phyloP scores from a whole-genome alignment of 2,888 invertebrate species.

The Apodemia hepburni region DNA sequence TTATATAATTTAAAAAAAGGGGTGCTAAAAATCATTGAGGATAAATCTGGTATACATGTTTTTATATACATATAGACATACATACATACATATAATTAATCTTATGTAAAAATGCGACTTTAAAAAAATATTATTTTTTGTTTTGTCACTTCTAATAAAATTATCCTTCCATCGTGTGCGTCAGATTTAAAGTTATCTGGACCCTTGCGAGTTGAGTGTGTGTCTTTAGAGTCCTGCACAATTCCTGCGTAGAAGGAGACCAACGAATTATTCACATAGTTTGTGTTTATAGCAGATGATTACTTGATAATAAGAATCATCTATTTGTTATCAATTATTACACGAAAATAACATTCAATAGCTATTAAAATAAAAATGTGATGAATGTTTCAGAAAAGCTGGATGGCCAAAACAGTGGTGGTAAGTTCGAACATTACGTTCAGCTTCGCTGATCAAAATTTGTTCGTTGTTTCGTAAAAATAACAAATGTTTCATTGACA shows the following conservation, averaged over 20 bases:
- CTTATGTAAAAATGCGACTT: too few relatives aligned
- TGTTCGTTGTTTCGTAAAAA: conserved; percentile 24
- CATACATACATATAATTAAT: too few relatives aligned
- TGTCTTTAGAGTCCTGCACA: neutral
- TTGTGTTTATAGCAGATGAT: neutral
- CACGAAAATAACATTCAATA: neutral
- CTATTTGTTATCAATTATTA: neutral
- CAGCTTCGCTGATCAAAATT: conserved; percentile 36
- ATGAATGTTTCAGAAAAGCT: conserved; percentile 67
- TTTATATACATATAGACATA: too few relatives aligned
- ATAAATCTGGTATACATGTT: too few relatives aligned
- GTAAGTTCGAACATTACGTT: conserved; percentile 51
- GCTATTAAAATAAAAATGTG: conserved; percentile 18
- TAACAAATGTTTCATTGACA: conserved; percentile 7
- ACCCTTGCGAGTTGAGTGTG: too few relatives aligned
- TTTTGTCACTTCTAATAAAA: too few relatives aligned
- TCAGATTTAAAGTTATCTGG: too few relatives aligned
- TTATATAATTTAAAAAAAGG: too few relatives aligned
- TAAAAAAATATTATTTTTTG: too few relatives aligned
- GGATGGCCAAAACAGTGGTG: conserved; percentile 65
- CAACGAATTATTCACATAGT: neutral
- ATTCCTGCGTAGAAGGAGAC: neutral
- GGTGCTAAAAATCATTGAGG: too few relatives aligned
- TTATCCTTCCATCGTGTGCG: too few relatives aligned
- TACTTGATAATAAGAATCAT: neutral